Evolutionary conservation across 2,113 vertebrate genomes (phyloP), one percentile per base, ranked within the genome.

Genomic region (Malurus melanocephalus): DNA sequence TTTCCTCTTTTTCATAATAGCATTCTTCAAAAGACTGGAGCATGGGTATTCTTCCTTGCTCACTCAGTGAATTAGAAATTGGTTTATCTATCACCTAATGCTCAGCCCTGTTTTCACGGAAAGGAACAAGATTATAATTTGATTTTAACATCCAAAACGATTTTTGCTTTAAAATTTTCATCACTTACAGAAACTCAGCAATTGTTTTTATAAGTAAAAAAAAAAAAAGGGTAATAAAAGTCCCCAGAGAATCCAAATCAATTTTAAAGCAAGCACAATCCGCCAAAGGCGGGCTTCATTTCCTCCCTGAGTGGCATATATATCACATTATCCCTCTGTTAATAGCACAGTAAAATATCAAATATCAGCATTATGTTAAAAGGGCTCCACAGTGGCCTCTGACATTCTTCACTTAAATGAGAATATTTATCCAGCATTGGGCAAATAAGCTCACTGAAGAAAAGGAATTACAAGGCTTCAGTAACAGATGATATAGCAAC

Each of bases 311-410:
- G 43, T n/a, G 56, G 24, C 49, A 61, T 13, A 65, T 0, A 0
- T 79, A 88, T 68, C 77, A 57, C 61, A 79, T 84, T 92, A 86
- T 88, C 53, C 80, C 57, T 93, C 84, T 65, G 76, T 14, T 93
- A 94, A 90, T 13, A 92, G 89, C 73, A 78, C 52, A 88, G 84
- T 40, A 81, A 92, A 88, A 72, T 80, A 94, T 52, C 56, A 91
- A 89, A 72, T 83, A 86, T 67, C 83, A 94, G 53, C 53, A 51
- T 8, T n/a, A n/a, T 51, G 28, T 84, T 84, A 60, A 65, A 84
- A 90, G 35, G 32, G 43, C 57, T 92, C 13, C 53, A 88, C 46
- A 46, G 62, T 40, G 55, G 66, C 62, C 71, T 75, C 74, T 73
- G 62, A 74, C 66, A 74, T 90, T 95, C 22, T 75, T 72, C 66